Percentiles rank a stretch among this genome's conserved stretches.
Evolutionary conservation across 1,140 invertebrate species (phyloP).

Genomic region (Agrypnia vestita): DNA sequence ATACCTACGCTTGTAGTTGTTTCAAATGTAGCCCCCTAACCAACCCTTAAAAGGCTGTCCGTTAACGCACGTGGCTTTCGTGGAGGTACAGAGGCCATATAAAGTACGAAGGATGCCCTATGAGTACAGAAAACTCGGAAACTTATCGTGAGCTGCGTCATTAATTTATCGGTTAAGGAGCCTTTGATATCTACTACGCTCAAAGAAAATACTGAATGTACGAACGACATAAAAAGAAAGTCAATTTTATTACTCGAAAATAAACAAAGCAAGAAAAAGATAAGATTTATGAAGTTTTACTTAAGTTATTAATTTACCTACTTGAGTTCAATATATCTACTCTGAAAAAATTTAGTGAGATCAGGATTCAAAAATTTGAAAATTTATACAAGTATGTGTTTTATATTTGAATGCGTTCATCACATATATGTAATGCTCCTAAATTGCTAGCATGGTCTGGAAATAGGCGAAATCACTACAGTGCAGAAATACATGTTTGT

Average conservation of each 20-base stretch:
- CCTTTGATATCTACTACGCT: not conserved
- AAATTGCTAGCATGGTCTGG: too few species aligned
- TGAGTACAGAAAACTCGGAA: not conserved
- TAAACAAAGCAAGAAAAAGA: not conserved
- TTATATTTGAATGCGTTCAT: too few species aligned
- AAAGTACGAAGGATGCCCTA: conserved; percentile 7
- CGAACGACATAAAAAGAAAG: too few species aligned
- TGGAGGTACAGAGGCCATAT: not conserved
- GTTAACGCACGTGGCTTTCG: not conserved
- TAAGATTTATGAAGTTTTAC: not conserved
- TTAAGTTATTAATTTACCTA: not conserved
- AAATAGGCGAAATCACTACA: too few species aligned
- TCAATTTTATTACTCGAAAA: too few species aligned
- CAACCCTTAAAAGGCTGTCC: too few species aligned
- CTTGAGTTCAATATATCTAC: not conserved
- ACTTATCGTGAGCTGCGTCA: not conserved
- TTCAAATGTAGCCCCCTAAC: too few species aligned
- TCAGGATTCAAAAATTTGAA: not conserved
- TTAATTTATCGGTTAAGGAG: conserved; percentile 2
- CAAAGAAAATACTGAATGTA: too few species aligned
- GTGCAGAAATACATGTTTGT: too few species aligned
- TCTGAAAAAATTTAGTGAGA: not conserved
- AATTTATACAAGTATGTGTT: too few species aligned
- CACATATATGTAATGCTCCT: too few species aligned
- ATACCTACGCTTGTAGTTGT: too few species aligned